phyloP scores from a whole-genome alignment of 2,797 vertebrate species.

The Hippoglossus hippoglossus region DNA sequence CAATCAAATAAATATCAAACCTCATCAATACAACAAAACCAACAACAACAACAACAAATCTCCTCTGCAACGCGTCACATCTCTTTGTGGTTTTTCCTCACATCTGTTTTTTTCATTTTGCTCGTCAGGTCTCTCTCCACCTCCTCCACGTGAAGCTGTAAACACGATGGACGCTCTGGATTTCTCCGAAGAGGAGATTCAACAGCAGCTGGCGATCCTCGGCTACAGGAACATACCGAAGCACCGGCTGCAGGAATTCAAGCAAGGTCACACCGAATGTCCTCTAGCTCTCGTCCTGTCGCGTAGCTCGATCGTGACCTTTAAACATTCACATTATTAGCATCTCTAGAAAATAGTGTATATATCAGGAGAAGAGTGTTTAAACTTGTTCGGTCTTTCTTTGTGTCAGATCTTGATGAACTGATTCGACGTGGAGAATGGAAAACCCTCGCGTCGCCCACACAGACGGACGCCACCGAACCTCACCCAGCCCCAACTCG shows the following conservation, averaged over 20 bases:
- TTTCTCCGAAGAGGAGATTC: conserved; percentile 85
- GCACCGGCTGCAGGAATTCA: conserved; percentile 79
- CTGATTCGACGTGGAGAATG: conserved; percentile 76
- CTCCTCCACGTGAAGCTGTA: background rate
- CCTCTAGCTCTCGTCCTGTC: background rate
- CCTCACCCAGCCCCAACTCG: conserved; percentile 22
- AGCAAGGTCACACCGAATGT: conserved; percentile 69
- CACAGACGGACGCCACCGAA: conserved; percentile 36
- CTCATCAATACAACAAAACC: too few species aligned
- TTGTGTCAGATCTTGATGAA: conserved; percentile 78
- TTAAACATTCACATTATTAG: background rate
- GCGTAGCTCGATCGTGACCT: background rate
- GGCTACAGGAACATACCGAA: conserved; percentile 81
- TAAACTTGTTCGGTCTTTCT: background rate
- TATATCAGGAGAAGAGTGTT: too few species aligned
- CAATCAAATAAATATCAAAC: too few species aligned
- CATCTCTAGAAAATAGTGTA: background rate
- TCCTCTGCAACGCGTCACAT: background rate
- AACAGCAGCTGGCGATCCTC: conserved; percentile 76
- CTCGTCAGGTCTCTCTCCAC: background rate
- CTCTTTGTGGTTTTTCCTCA: background rate
- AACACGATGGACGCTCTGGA: conserved; percentile 78
- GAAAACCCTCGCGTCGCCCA: conserved; percentile 44
- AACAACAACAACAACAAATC: too few species aligned
- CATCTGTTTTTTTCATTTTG: background rate